Conservation (phyloP, 1,140 invertebrate species). For the Pseudomyrmex sp. region DNA sequence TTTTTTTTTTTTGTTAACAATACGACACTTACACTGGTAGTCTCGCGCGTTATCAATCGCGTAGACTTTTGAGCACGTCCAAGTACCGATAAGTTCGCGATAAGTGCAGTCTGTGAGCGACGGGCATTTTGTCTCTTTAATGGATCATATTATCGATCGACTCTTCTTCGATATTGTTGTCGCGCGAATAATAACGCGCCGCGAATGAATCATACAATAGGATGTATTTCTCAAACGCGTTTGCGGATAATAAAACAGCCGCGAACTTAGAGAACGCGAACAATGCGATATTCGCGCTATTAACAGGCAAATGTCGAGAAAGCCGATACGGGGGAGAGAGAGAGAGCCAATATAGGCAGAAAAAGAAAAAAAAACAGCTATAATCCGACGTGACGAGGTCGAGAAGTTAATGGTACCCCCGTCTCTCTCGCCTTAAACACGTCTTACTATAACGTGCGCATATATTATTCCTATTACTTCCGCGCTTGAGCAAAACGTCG, state of each 20-base stretch:
- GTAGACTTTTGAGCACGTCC: slow-evolving; percentile 50
- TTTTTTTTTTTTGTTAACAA: no score
- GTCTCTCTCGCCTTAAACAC: neutral
- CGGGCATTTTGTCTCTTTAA: slow-evolving; percentile 32
- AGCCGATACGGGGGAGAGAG: neutral
- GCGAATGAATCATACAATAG: neutral
- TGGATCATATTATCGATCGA: slow-evolving; percentile 1
- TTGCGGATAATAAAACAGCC: neutral
- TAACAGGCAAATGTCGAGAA: neutral
- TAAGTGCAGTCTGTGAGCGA: slow-evolving; percentile 28
- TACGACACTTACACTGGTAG: no score
- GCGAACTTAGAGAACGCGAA: neutral
- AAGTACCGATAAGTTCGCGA: neutral
- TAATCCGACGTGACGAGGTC: neutral
- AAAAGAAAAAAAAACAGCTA: neutral
- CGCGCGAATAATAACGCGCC: neutral
- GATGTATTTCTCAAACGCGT: slow-evolving; percentile 10
- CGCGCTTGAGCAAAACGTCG: slow-evolving; percentile 2
- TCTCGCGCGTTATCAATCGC: slow-evolving; percentile 53
- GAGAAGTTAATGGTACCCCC: neutral
- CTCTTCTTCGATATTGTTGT: no score
- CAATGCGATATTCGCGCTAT: neutral
- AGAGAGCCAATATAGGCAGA: no score
- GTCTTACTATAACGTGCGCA: neutral
- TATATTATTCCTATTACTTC: no score